A percentile compares a stretch with the other conserved stretches of the same genome.
Conservation (phyloP, 2,113 vertebrate genomes). For the Nesoenas mayeri region DNA sequence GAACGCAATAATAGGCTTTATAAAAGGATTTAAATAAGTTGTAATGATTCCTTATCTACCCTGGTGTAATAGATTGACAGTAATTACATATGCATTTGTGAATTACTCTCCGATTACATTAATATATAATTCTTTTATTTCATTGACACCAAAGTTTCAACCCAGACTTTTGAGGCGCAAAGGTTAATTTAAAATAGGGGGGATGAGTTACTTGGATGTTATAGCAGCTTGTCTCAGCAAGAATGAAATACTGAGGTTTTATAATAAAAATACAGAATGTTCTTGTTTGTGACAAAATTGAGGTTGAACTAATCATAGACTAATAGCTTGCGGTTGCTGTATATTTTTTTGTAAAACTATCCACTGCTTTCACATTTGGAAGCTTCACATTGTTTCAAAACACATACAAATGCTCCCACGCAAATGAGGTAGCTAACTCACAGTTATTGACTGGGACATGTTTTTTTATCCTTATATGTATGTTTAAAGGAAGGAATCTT, state of each 20-base stretch:
- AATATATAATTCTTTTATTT: not conserved
- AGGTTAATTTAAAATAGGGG: not conserved
- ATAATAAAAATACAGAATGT: constrained; percentile 6
- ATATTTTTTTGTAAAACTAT: constrained; percentile 19
- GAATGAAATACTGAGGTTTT: not conserved
- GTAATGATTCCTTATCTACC: constrained; percentile 14
- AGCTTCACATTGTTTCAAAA: constrained; percentile 2
- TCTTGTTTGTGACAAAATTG: constrained; percentile 23
- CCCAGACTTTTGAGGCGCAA: not conserved
- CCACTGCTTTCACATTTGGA: constrained; percentile 7
- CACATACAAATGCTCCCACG: not conserved
- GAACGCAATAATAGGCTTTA: constrained; percentile 51
- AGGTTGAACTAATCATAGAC: not conserved
- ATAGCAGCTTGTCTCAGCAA: not conserved
- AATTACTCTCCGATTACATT: not conserved
- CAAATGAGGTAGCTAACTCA: not conserved
- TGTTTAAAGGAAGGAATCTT: constrained; percentile 10
- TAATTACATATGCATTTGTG: not conserved
- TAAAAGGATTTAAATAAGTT: constrained; percentile 19
- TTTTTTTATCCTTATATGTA: not conserved
- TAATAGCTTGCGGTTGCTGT: constrained; percentile 6
- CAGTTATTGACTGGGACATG: not conserved
- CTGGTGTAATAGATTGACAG: not conserved
- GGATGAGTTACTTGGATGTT: not conserved
- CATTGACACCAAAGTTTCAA: not conserved